These are phyloP conservation scores for Apis florea DNA, from an alignment of 1,140 invertebrate genomes.

Conservation along the genomic window DNA sequence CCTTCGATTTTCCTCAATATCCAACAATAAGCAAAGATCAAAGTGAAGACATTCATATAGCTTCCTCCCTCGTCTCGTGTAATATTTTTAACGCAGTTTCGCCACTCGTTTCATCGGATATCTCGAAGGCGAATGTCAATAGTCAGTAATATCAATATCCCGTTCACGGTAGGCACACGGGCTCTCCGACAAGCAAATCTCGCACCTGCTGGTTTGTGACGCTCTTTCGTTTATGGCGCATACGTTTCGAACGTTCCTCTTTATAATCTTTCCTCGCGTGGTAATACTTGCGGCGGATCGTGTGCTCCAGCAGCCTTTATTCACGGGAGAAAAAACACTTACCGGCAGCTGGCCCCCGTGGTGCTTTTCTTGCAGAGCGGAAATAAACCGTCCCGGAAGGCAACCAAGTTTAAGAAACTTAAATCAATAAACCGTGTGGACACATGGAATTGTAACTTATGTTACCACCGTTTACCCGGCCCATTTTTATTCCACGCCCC, in stretches of 20 bases:
- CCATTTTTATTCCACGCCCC: neutral
- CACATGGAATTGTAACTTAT: neutral
- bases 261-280: constrained; percentile 18
- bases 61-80: neutral
- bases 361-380: neutral
- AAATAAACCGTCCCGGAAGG: neutral
- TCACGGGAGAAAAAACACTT: constrained; percentile 31
- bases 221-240: neutral
- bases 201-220: constrained; percentile 51
- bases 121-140: constrained; percentile 14
- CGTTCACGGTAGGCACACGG: constrained; percentile 14
- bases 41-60: neutral
- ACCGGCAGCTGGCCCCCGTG: constrained; percentile 12
- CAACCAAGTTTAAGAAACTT: neutral
- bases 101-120: constrained; percentile 12
- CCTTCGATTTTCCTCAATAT: too few species aligned
- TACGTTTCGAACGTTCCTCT: constrained; percentile 12
- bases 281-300: constrained; percentile 1
- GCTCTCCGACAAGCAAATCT: constrained; percentile 53
- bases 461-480: neutral
- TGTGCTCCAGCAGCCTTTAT: constrained; percentile 1
- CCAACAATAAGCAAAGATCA: neutral
- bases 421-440: constrained; percentile 2
- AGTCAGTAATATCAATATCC: constrained; percentile 32
- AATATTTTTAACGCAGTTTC: neutral